Base-by-base conservation (phyloP, 1,140 invertebrate genomes). In the Plectrocnemia conspersa region DNA sequence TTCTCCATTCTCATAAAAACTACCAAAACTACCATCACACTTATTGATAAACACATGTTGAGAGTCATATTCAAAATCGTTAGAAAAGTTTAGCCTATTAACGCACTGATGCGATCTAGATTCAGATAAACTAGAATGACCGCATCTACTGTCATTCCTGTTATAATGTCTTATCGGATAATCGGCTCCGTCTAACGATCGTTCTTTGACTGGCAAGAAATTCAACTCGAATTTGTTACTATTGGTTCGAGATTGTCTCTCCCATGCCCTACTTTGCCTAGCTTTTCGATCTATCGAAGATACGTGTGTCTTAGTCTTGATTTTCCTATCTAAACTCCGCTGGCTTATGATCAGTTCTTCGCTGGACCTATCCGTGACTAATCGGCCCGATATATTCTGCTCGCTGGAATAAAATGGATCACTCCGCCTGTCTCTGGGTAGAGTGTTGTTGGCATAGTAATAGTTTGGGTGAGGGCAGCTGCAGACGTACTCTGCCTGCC, bases 291-390 rank as follows among this genome's bases (percentile, higher is more conserved):
- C 54, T 22, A 33, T 42, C 3, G 52, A 46, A 4, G 49, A 47
- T 3, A 56, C n/a, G 21, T 56, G 33, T 22, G 58, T 41, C 33
- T 50, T 56, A 1, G 48, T 13, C 24, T 52, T 60, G 10, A 53
- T 32, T 18, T 56, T 56, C 22, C 58, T 60, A 47, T 60, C 58
- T 2, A 60, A 32, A 23, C 58, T 60, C 19, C 58, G 35, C 13
- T 60, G 58, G 23, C 54, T 60, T 11, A 52, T 44, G 21, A 60
- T 60, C 13, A 60, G 35, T 18, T 60, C 58, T 38, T 60, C 58
- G 45, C 58, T 60, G 6, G 58, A 60, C 22, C 54, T 41, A 22
- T 60, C 50, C 3, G 44, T 49, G 6, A 56, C 22, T 3, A 45
- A 16, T 15, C 58, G 19, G 10, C 42, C 47, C 2, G 58, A 48